Evolutionary conservation across 2,113 vertebrate genomes (phyloP).

Genomic region (Hemibagrus wyckioides): DNA sequence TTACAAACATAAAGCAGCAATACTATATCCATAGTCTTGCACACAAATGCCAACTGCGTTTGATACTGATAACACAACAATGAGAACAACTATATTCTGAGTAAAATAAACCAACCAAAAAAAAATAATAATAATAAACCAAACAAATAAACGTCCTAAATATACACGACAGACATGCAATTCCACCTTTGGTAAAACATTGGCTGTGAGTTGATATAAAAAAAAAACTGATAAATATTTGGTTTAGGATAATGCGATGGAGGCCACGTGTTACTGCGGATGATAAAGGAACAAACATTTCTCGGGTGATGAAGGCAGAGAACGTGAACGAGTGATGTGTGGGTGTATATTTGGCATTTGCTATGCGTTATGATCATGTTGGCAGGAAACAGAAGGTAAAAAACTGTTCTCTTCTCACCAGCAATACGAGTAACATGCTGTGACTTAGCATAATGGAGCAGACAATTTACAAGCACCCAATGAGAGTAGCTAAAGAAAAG

Average conservation of each 20-base stretch:
- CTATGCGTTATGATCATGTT: conserved; percentile 51
- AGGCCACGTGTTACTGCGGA: conserved; percentile 75
- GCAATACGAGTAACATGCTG: conserved; percentile 4
- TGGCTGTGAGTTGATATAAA: conserved; percentile 84
- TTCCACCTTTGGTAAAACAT: conserved; percentile 84
- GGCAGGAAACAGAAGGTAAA: conserved; percentile 21
- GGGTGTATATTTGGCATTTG: conserved; percentile 35
- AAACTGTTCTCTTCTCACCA: conserved; percentile 21
- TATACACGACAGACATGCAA: conserved; percentile 99
- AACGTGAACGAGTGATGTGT: conserved; percentile 53
- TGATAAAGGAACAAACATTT: conserved; percentile 67
- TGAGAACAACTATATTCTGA: conserved; percentile 83
- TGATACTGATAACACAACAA: conserved; percentile 84
- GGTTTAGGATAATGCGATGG: conserved; percentile 80
- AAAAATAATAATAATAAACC: conserved; percentile 60
- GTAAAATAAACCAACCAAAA: conserved; percentile 71
- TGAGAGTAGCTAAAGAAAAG: conserved; percentile 45
- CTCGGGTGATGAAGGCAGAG: conserved; percentile 64
- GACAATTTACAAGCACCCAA: conserved; percentile 70
- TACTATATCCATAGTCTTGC: conserved; percentile 90
- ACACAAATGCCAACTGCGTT: conserved; percentile 88
- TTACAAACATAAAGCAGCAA: conserved; percentile 91
- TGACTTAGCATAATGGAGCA: conserved; percentile 50
- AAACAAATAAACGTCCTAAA: conserved; percentile 82
- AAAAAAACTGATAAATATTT: conserved; percentile 78